These are phyloP conservation scores for Hydropsyche betteni DNA, from an alignment of 2,888 invertebrate species.

Conservation along the genomic window DNA sequence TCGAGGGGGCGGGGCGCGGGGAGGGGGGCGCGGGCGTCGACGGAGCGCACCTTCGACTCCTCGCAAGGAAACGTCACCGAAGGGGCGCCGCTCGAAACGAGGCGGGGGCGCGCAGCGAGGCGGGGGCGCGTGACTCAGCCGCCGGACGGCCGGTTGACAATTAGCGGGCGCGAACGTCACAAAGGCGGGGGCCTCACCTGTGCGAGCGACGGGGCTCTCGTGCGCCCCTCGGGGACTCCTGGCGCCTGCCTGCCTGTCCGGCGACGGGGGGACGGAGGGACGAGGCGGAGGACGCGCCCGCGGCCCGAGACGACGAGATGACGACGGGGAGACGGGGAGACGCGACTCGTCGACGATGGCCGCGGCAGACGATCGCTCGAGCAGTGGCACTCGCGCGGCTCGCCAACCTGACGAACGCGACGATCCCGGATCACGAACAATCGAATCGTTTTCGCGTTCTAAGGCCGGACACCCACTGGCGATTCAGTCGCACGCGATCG, in stretches of 20 bases:
- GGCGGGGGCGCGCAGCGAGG: neutral
- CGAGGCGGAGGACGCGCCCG: neutral
- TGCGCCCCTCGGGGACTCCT: neutral
- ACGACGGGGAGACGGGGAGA: neutral
- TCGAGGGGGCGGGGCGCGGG: neutral
- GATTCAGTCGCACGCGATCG: too few species aligned
- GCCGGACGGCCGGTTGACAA: slow-evolving; percentile 1
- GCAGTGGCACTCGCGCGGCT: too few species aligned
- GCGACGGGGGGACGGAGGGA: neutral
- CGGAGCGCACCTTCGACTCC: neutral
- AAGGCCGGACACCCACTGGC: too few species aligned
- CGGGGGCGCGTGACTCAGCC: slow-evolving; percentile 24
- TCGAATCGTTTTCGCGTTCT: neutral
- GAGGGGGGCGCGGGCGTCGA: neutral
- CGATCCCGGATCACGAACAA: neutral
- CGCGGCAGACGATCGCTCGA: neutral
- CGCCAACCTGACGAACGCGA: neutral
- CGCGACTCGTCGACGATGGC: neutral
- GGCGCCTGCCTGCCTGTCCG: neutral
- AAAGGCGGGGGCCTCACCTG: neutral
- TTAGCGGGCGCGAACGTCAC: slow-evolving; percentile 14
- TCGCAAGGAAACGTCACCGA: too few species aligned
- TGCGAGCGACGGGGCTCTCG: neutral
- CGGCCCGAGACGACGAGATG: neutral
- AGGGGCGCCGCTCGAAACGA: neutral